Evolutionary conservation across 1,140 invertebrate species (phyloP).

Genomic region (Dermatophagoides farinae): DNA sequence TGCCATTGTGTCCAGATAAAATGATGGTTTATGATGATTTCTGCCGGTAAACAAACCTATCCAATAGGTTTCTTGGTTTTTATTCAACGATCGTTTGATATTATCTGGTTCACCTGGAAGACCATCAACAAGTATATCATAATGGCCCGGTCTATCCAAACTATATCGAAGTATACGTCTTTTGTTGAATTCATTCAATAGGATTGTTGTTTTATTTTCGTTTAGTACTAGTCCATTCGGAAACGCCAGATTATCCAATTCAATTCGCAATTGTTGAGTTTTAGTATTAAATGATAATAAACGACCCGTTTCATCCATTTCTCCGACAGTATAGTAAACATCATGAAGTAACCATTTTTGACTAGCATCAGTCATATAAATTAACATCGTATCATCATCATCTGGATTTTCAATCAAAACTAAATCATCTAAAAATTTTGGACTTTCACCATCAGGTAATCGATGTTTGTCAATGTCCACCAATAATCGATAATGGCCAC

Average conservation of each 20-base stretch:
- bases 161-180: slow-evolving; percentile 40
- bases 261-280: background rate
- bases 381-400: background rate
- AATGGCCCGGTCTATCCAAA: slow-evolving; percentile 45
- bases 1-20: slow-evolving; percentile 23
- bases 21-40: slow-evolving; percentile 18
- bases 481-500: background rate
- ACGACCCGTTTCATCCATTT: slow-evolving; percentile 9
- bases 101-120: slow-evolving; percentile 62
- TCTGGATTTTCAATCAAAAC: slow-evolving; percentile 5
- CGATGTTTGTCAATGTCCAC: background rate
- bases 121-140: slow-evolving; percentile 47
- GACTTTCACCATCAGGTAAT: background rate
- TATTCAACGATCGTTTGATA: slow-evolving; percentile 36
- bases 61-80: slow-evolving; percentile 38
- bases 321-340: background rate
- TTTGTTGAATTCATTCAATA: slow-evolving; percentile 38
- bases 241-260: slow-evolving; percentile 3
- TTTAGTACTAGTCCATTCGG: slow-evolving; percentile 36
- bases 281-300: slow-evolving; percentile 6
- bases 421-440: slow-evolving; percentile 12
- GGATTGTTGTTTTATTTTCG: slow-evolving; percentile 45
- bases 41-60: slow-evolving; percentile 34
- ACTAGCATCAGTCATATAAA: slow-evolving; percentile 13
- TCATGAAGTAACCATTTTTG: slow-evolving; percentile 6